Evolutionary conservation across 2,888 invertebrate species (phyloP).

Genomic region (Bombylius major): DNA sequence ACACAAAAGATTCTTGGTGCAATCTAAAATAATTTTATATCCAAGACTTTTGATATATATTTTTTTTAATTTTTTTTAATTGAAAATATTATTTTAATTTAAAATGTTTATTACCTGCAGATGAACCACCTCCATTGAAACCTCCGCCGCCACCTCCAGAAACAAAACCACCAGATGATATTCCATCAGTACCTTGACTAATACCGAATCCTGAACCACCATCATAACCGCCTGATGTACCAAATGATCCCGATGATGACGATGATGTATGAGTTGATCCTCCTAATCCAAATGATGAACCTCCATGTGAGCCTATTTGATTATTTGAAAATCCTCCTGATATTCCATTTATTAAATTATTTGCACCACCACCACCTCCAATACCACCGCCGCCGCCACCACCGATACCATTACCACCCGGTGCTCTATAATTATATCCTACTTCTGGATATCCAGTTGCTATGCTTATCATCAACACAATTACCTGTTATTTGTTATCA

Average conservation of each 20-base stretch:
- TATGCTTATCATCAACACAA: neutral
- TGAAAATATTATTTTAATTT: too few relatives aligned
- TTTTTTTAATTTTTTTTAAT: too few relatives aligned
- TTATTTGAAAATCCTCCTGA: neutral
- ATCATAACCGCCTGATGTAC: neutral
- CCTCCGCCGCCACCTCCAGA: too few relatives aligned
- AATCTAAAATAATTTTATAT: neutral
- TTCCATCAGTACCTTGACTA: neutral
- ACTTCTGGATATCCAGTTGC: conserved; percentile 27
- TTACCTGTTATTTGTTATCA: neutral
- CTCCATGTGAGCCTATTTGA: conserved; percentile 12
- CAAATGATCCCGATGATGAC: neutral
- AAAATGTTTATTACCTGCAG: neutral
- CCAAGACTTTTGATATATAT: neutral
- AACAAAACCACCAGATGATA: neutral
- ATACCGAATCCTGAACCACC: neutral
- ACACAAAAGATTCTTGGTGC: neutral
- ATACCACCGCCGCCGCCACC: conserved; percentile 15
- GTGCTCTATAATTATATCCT: conserved; percentile 28
- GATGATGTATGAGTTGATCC: neutral
- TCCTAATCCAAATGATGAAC: neutral
- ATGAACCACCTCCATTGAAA: neutral
- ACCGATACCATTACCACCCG: conserved; percentile 30
- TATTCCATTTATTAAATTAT: neutral
- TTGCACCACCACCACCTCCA: neutral